These are phyloP conservation scores for Eilema depressum DNA, from an alignment of 2,888 invertebrate genomes.

Conservation along the genomic window DNA sequence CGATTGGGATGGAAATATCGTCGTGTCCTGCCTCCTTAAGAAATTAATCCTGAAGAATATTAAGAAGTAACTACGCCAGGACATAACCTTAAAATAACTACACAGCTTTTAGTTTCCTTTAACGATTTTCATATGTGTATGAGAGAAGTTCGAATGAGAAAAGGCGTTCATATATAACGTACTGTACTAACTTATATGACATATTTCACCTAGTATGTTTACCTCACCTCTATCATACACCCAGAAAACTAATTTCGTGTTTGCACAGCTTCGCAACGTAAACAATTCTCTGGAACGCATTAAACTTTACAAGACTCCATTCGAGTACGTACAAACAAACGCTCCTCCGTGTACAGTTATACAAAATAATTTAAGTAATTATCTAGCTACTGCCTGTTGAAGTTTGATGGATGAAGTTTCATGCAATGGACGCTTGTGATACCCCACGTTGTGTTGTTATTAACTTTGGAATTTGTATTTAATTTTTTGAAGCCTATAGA, in stretches of 20 bases:
- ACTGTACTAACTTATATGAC: conserved; percentile 6
- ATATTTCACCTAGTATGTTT: conserved; percentile 9
- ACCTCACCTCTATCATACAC: conserved; percentile 25
- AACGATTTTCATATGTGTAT: not conserved
- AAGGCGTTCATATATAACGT: not conserved
- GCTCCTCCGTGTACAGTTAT: conserved; percentile 35
- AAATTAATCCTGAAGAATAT: too few relatives aligned
- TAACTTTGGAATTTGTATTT: conserved; percentile 6
- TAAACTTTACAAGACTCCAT: conserved; percentile 54
- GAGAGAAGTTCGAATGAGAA: not conserved
- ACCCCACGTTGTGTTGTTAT: not conserved
- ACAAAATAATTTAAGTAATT: conserved; percentile 43
- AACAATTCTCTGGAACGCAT: conserved; percentile 53
- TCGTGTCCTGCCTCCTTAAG: too few relatives aligned
- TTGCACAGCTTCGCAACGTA: conserved; percentile 41
- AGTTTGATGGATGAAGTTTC: conserved; percentile 27
- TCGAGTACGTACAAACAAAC: conserved; percentile 46
- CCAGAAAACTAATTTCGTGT: conserved; percentile 51
- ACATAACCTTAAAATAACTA: too few relatives aligned
- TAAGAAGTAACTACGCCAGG: too few relatives aligned
- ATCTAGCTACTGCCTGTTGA: conserved; percentile 16
- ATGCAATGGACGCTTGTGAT: conserved; percentile 11
- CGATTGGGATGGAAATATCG: too few relatives aligned
- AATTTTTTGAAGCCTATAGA: not conserved
- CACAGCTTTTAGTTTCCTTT: not conserved